Conservation (phyloP, 2,113 vertebrate genomes). For the Alethe castanea region DNA sequence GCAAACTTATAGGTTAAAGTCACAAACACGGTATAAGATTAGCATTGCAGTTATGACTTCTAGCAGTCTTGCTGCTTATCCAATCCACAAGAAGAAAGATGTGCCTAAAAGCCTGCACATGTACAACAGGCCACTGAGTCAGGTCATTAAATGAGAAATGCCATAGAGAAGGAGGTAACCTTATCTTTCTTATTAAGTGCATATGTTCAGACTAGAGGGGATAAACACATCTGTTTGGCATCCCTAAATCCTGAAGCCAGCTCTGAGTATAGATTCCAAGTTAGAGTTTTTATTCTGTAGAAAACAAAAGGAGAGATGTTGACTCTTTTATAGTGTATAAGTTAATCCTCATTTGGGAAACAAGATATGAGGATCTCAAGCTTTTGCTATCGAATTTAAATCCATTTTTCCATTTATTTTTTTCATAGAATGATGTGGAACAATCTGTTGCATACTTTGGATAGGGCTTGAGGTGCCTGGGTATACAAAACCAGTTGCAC, state of each 20-base stretch:
- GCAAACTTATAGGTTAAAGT: background rate
- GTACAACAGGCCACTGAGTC: rapidly evolving
- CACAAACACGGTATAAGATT: background rate
- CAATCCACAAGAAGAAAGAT: background rate
- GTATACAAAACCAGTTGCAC: background rate
- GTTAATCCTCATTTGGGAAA: background rate
- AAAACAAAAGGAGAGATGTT: background rate
- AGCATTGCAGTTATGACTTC: background rate
- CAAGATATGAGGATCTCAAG: background rate
- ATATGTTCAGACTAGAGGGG: background rate
- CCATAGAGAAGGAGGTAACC: background rate
- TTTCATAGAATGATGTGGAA: background rate
- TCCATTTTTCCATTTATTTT: background rate
- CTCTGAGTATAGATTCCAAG: background rate
- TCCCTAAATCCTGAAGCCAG: background rate
- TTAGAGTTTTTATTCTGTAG: background rate
- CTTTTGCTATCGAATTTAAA: background rate
- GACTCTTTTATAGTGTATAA: background rate
- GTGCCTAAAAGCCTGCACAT: background rate
- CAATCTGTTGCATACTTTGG: background rate
- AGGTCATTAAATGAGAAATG: background rate
- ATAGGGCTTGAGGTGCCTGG: background rate
- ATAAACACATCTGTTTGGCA: background rate
- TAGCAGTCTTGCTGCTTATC: background rate
- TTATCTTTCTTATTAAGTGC: background rate